Percentiles rank a stretch among this genome's conserved stretches.
phyloP scores from a whole-genome alignment of 2,888 invertebrate genomes.

The Orchestes rusci region DNA sequence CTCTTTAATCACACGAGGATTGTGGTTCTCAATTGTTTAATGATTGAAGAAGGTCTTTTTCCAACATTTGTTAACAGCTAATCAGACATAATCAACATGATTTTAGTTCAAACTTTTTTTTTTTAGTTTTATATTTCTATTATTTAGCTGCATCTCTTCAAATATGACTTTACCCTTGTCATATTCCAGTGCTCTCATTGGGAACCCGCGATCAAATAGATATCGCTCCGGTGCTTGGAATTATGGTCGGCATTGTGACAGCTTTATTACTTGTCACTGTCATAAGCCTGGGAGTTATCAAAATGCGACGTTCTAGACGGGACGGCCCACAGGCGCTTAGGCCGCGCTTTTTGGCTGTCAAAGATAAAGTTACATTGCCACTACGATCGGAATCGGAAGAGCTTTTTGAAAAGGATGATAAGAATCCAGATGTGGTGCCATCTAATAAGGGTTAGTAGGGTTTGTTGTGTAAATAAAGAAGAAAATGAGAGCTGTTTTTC shows the following conservation, averaged over 20 bases:
- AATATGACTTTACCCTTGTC: slow-evolving; percentile 12
- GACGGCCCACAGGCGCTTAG: slow-evolving; percentile 48
- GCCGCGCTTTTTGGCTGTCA: slow-evolving; percentile 54
- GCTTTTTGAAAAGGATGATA: slow-evolving; percentile 72
- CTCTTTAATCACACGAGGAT: too few species aligned
- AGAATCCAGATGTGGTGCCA: slow-evolving; percentile 84
- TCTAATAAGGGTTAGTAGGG: slow-evolving; percentile 68
- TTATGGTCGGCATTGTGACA: slow-evolving; percentile 61
- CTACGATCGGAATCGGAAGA: slow-evolving; percentile 58
- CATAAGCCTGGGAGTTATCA: slow-evolving; percentile 55
- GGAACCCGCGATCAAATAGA: slow-evolving; percentile 49
- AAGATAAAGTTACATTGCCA: slow-evolving; percentile 62
- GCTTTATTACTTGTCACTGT: slow-evolving; percentile 61
- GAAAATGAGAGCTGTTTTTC: slow-evolving; percentile 23
- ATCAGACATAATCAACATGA: too few species aligned
- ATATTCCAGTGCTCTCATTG: slow-evolving; percentile 40
- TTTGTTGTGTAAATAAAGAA: not conserved
- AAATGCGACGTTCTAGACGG: slow-evolving; percentile 52
- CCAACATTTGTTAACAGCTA: too few species aligned
- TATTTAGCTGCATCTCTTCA: too few species aligned
- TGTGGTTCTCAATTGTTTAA: too few species aligned
- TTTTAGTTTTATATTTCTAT: too few species aligned
- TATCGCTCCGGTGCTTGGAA: slow-evolving; percentile 53
- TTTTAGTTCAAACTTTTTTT: too few species aligned
- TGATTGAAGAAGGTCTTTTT: too few species aligned